Conservation (phyloP, 1,140 invertebrate species). For the Ostrea denselamellosa region DNA sequence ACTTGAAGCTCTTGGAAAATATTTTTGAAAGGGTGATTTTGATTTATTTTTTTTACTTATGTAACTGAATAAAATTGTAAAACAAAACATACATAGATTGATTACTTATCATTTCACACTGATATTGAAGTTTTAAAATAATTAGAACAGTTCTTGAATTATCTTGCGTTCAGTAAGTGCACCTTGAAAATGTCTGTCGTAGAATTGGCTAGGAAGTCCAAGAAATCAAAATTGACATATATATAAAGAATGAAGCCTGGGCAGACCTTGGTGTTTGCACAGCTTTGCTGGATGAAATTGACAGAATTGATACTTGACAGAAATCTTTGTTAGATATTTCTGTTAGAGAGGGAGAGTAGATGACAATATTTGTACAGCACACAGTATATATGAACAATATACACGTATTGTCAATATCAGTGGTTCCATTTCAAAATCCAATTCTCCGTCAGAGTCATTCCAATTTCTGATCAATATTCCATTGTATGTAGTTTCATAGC, state of each 20-base stretch:
- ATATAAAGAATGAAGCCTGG: not conserved
- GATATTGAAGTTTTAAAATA: too few relatives aligned
- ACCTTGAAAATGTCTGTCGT: too few relatives aligned
- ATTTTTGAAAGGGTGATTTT: too few relatives aligned
- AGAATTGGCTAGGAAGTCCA: too few relatives aligned
- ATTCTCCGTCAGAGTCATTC: not conserved
- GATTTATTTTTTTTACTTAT: too few relatives aligned
- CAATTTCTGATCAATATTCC: conserved; percentile 8
- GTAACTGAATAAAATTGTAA: too few relatives aligned
- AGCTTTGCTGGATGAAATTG: not conserved
- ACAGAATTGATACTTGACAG: not conserved
- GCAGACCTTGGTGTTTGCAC: not conserved
- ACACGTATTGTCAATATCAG: conserved; percentile 5
- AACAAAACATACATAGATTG: too few relatives aligned
- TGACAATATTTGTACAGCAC: conserved; percentile 1
- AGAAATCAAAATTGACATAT: too few relatives aligned
- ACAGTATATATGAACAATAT: not conserved
- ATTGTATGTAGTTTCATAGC: not conserved
- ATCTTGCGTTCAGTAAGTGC: too few relatives aligned
- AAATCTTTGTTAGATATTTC: not conserved
- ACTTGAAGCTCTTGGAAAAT: too few relatives aligned
- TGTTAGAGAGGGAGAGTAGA: conserved; percentile 13
- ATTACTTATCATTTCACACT: too few relatives aligned
- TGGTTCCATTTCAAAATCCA: conserved; percentile 13
- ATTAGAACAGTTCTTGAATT: too few relatives aligned